Base-by-base conservation (phyloP, 1,140 invertebrate genomes). In the Octopus bimaculoides region DNA sequence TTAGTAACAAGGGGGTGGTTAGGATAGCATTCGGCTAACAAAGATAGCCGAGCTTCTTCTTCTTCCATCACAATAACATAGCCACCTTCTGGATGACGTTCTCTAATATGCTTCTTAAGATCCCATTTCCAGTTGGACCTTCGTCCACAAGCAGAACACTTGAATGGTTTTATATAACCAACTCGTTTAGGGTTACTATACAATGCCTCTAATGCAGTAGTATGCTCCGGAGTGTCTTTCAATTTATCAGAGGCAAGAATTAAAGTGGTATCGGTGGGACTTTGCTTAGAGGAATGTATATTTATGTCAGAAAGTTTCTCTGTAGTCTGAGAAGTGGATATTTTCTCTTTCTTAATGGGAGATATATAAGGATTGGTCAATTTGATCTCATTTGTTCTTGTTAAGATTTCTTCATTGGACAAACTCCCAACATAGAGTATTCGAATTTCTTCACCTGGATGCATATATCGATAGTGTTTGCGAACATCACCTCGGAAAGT, bases 61-160 rank as follows among this genome's bases (percentile, higher is more conserved):
- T 96, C 96, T 92, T 96, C 95, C 81, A 97, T 91, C 77, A 97
- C 94, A 89, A 94, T 94, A n/a, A 92, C 91, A 54, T 88, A 85
- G 55, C 80, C 80, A 12, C 73, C 26, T 10, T 81, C 77, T 9
- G 83, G 83, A 83, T 88, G 87, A 76, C 84, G 84, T 5, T 84
- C 81, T 77, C 85, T 78, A 56, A 89, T 86, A 77, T 89, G 88
- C 71, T 87, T 90, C 78, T 85, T 97, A 80, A 98, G 96, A 90
- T 98, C 97, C 96, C 96, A 98, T 83, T 96, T 93, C 96, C 96
- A 97, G 90, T 97, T 97, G 52, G 96, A 97, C 82, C 96, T 93
- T 87, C 97, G 96, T 52, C 94, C 93, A 91, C 97, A 98, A 5
- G 95, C 91, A 5, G 96, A 98, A 91, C 97, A 98, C 90, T 97